These are phyloP conservation scores for Habroteleia sp. DNA, from an alignment of 2,888 invertebrate species.

Conservation along the genomic window DNA sequence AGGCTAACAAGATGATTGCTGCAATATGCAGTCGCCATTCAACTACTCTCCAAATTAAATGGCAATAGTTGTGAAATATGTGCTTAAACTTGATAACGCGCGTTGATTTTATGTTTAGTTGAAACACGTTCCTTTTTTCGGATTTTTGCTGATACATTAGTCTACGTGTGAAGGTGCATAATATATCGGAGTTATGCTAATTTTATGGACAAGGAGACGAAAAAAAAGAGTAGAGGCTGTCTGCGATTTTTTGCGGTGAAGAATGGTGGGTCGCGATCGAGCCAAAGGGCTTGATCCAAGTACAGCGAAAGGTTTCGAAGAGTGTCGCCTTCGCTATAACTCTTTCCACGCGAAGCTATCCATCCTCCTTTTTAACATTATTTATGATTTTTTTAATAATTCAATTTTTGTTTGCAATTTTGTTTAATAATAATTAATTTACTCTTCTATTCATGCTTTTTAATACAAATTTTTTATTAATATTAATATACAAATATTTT, in stretches of 20 bases:
- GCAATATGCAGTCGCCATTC: too few species aligned
- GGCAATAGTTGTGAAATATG: slow-evolving; percentile 5
- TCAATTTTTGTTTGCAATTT: too few species aligned
- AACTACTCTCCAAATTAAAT: background rate
- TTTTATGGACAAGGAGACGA: slow-evolving; percentile 69
- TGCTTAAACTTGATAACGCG: slow-evolving; percentile 17
- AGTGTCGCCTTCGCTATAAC: slow-evolving; percentile 51
- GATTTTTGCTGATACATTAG: slow-evolving; percentile 37
- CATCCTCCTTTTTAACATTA: slow-evolving; percentile 26
- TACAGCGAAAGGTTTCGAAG: slow-evolving; percentile 46
- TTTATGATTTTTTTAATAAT: slow-evolving; percentile 29
- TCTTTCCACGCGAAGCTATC: slow-evolving; percentile 21
- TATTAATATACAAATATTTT: too few species aligned
- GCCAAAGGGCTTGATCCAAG: slow-evolving; percentile 64
- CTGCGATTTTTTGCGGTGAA: slow-evolving; percentile 64
- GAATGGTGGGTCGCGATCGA: slow-evolving; percentile 68
- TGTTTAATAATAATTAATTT: too few species aligned
- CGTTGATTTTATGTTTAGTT: slow-evolving; percentile 29
- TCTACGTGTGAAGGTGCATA: slow-evolving; percentile 63
- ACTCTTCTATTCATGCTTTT: too few species aligned
- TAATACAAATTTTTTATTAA: too few species aligned
- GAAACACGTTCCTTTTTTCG: slow-evolving; percentile 33
- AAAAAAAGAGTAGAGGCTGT: slow-evolving; percentile 61
- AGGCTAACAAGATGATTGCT: too few species aligned
- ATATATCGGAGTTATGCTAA: slow-evolving; percentile 75